Conservation (phyloP, 1,140 invertebrate species). For the Sycophaga agraensis region DNA sequence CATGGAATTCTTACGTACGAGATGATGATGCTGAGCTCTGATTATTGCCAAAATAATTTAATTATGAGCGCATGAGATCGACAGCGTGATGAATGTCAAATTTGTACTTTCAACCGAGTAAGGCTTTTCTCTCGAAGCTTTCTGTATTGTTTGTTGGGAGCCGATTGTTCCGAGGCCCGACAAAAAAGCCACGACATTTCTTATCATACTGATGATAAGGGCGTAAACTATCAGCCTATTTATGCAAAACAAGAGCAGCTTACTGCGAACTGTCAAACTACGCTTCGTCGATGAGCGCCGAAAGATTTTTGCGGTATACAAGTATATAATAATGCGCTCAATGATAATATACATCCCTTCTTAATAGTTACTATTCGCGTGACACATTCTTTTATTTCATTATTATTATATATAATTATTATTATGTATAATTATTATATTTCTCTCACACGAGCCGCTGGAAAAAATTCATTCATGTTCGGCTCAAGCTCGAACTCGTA, state of each 20-base stretch:
- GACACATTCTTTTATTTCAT: conserved; percentile 28
- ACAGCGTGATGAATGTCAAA: not conserved
- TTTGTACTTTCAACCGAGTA: not conserved
- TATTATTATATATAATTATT: conserved; percentile 13
- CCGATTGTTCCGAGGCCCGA: conserved; percentile 6
- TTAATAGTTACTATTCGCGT: conserved; percentile 25
- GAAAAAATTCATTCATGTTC: conserved; percentile 38
- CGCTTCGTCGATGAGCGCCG: not conserved
- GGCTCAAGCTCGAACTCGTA: conserved; percentile 43
- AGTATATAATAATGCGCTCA: conserved; percentile 29
- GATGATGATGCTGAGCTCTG: not conserved
- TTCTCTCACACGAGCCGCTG: conserved; percentile 35
- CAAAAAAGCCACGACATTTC: not conserved
- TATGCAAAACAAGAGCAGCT: conserved; percentile 24
- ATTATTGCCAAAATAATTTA: not conserved
- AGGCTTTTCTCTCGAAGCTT: conserved; percentile 17
- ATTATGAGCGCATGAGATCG: not conserved
- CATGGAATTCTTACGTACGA: not conserved
- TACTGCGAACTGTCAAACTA: not conserved
- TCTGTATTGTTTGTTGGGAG: not conserved
- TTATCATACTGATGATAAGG: conserved; percentile 7
- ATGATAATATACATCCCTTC: conserved; percentile 5
- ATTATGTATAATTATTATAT: conserved; percentile 7
- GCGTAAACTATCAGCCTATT: conserved; percentile 15
- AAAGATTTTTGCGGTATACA: conserved; percentile 32